Evolutionary conservation across 2,888 invertebrate species (phyloP), one percentile per base, ranked within the genome.

Genomic region (Nomada lathburiana): DNA sequence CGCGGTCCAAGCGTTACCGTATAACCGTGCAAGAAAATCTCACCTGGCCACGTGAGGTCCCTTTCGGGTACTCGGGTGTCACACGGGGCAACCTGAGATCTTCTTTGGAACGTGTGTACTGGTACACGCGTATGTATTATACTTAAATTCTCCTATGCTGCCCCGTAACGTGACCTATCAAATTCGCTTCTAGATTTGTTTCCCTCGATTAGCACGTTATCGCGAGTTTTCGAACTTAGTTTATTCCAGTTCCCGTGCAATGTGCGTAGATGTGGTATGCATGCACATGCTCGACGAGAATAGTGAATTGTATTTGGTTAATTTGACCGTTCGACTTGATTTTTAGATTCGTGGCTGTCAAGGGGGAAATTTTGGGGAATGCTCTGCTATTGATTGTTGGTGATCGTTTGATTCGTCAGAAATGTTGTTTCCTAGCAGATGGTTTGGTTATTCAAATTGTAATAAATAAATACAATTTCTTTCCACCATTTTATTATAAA

Each of bases 61-160:
- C 89, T 88, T 87, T 87, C 83, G 87, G 87, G 89, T 89, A 83
- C 90, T 92, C 92, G 86, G 89, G 85, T 92, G 88, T 92, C 92
- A 86, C 86, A 76, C 75, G 50, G 80, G 89, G 89, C 89, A 89
- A 89, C 89, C 85, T 87, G 91, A 92, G 92, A 92, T 91, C 90
- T 90, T 88, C 85, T 89, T 90, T 86, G 86, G 77, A 71, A 63
- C 76, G 68, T 53, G 68, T 53, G 74, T 68, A 62, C 70, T 63
- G 57, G 68, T 68, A 18, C 26, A 79, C 72, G 72, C 13, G 62
- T 72, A 70, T 18, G 63, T 59, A 60, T 78, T 72, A 82, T 71
- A 76, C 53, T 55, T 82, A 42, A 59, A 72, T 63, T 47, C 59
- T 18, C 26, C 68, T 59, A 55, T 20, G 72, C 55, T 70, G 68